Conservation (phyloP, 2,888 invertebrate species). For the Patella depressa region DNA sequence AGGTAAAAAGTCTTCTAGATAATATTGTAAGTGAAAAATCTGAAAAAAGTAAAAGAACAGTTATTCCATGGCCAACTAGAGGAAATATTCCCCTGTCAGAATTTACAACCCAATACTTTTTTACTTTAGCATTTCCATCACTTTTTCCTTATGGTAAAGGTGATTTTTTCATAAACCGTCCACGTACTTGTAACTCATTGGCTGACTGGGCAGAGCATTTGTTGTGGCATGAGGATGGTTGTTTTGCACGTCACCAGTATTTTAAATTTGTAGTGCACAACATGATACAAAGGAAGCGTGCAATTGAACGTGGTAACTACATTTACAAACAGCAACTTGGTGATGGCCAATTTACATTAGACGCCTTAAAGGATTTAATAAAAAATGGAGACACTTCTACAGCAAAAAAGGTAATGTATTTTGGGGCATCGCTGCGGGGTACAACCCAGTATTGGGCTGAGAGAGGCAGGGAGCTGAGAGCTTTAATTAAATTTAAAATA, state of each 20-base stretch:
- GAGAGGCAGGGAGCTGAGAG: constrained; percentile 17
- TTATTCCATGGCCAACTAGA: constrained; percentile 30
- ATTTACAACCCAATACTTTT: constrained; percentile 30
- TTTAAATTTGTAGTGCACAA: constrained; percentile 44
- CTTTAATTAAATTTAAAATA: constrained; percentile 30
- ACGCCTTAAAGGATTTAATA: constrained; percentile 31
- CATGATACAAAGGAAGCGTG: constrained; percentile 39
- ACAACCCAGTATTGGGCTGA: constrained; percentile 30
- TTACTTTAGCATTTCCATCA: constrained; percentile 24
- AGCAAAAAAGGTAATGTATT: constrained; percentile 38
- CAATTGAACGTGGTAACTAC: constrained; percentile 37
- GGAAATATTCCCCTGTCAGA: constrained; percentile 24
- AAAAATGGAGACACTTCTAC: constrained; percentile 34
- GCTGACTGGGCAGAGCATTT: constrained; percentile 23
- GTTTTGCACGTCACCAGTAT: constrained; percentile 37
- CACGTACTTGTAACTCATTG: constrained; percentile 8
- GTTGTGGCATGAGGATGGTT: constrained; percentile 29
- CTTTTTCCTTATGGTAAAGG: constrained; percentile 30
- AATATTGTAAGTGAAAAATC: constrained; percentile 5
- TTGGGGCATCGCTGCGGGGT: constrained; percentile 18
- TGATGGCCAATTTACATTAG: constrained; percentile 37
- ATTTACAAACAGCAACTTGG: constrained; percentile 42
- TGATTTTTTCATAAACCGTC: constrained; percentile 22
- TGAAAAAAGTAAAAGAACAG: background rate
- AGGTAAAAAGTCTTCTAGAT: constrained; percentile 18